Percentiles rank a stretch among this genome's conserved stretches.
These are phyloP conservation scores for Sinella curviseta DNA, from an alignment of 1,140 invertebrate genomes.

Conservation along the genomic window DNA sequence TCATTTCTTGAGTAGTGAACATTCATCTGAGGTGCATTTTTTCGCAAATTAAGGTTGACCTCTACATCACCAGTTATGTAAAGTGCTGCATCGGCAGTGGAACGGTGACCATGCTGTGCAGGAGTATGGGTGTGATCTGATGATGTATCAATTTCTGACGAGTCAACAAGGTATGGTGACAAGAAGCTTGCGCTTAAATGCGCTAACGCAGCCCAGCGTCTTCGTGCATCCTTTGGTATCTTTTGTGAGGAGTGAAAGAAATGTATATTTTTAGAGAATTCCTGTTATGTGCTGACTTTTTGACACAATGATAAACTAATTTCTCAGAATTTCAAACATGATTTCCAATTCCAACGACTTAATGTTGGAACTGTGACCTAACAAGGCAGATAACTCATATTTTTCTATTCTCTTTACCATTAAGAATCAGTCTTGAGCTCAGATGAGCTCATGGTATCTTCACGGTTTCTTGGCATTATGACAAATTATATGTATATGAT, in stretches of 20 bases:
- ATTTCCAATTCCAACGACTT: no score
- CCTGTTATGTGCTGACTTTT: no score
- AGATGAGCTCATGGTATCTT: neutral
- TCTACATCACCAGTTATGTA: slow-evolving; percentile 25
- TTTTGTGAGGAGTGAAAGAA: neutral
- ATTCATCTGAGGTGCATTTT: slow-evolving; percentile 25
- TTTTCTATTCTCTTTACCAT: no score
- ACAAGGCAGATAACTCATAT: no score
- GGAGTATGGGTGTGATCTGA: neutral
- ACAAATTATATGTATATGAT: no score
- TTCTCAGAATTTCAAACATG: no score
- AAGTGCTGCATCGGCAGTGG: neutral
- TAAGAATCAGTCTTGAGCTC: no score
- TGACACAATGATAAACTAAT: no score
- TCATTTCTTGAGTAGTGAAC: slow-evolving; percentile 30
- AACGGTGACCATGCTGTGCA: neutral
- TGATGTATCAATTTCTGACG: neutral
- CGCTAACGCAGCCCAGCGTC: neutral
- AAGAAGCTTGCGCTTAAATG: slow-evolving; percentile 11
- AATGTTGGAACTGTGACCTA: no score
- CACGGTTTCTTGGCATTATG: no score
- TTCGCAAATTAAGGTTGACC: slow-evolving; percentile 28
- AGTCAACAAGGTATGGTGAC: slow-evolving; percentile 22
- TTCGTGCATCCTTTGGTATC: neutral
- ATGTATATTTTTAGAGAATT: no score